Evolutionary conservation across 2,797 vertebrate genomes (phyloP).

Genomic region (Gymnocypris eckloni): DNA sequence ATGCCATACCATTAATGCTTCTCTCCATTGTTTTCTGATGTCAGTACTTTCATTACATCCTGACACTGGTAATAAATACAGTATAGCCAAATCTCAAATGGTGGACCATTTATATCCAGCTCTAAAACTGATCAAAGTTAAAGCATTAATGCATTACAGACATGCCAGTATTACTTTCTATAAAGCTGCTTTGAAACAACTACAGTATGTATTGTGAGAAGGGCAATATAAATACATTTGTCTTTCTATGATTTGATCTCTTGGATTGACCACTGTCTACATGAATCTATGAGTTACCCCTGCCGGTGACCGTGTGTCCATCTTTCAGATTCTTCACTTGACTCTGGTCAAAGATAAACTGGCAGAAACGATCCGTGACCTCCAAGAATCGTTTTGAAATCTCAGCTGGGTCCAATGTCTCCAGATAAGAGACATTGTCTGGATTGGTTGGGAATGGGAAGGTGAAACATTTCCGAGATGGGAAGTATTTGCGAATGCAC

Average conservation of each 20-base stretch:
- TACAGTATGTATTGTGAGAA: background rate
- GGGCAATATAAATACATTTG: background rate
- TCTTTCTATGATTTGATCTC: background rate
- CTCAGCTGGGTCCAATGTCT: constrained; percentile 54
- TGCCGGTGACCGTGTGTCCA: constrained; percentile 60
- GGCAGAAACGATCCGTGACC: constrained; percentile 54
- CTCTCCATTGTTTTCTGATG: too few relatives aligned
- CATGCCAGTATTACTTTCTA: too few relatives aligned
- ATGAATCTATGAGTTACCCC: constrained; percentile 53
- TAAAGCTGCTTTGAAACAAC: too few relatives aligned
- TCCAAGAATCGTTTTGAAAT: constrained; percentile 49
- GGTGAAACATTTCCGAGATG: constrained; percentile 70
- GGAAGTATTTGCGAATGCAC: constrained; percentile 72
- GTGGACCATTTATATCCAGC: too few relatives aligned
- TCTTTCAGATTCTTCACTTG: constrained; percentile 63
- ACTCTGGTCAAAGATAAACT: constrained; percentile 54
- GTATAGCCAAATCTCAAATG: background rate
- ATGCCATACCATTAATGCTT: too few relatives aligned
- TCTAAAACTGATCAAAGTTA: too few relatives aligned
- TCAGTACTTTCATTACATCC: too few relatives aligned
- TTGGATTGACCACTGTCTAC: background rate
- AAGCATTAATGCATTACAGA: too few relatives aligned
- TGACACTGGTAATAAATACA: background rate
- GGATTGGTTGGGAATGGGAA: constrained; percentile 65
- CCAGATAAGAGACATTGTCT: constrained; percentile 57